A percentile compares a stretch with the other conserved stretches of the same genome.
Conservation (phyloP, 2,888 invertebrate species). For the Patella caerulea region DNA sequence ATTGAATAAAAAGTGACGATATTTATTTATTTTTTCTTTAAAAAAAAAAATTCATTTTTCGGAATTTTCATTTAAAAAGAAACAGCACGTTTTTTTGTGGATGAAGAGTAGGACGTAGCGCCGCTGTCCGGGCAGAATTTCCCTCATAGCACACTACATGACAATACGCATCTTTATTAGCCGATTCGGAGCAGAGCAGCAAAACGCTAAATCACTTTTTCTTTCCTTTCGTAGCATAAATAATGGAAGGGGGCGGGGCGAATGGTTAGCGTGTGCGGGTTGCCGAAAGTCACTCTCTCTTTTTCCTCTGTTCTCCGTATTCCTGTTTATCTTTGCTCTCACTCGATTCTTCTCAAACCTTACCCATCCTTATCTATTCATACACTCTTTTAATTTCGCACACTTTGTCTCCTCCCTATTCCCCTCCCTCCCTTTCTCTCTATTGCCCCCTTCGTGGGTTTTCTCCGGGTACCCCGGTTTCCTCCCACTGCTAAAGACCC, state of each 20-base stretch:
- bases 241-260: no score
- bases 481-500: no score
- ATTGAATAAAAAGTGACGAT: no score
- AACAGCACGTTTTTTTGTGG: background rate
- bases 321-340: conserved; percentile 10
- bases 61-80: no score
- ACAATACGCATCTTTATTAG: no score
- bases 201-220: background rate
- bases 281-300: background rate
- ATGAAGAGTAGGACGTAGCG: background rate
- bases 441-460: background rate
- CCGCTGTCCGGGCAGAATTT: no score
- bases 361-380: conserved; percentile 18
- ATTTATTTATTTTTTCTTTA: no score
- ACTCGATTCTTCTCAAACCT: background rate
- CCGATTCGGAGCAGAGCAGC: no score
- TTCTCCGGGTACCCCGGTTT: background rate
- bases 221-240: background rate
- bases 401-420: conserved; percentile 10
- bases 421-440: conserved; percentile 7
- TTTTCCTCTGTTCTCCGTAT: conserved; percentile 2
- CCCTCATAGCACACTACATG: no score
- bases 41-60: no score
- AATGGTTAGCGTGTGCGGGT: no score
- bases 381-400: conserved; percentile 16